These are phyloP conservation scores for Cotesia glomerata DNA, from an alignment of 1,140 invertebrate species.

Conservation along the genomic window DNA sequence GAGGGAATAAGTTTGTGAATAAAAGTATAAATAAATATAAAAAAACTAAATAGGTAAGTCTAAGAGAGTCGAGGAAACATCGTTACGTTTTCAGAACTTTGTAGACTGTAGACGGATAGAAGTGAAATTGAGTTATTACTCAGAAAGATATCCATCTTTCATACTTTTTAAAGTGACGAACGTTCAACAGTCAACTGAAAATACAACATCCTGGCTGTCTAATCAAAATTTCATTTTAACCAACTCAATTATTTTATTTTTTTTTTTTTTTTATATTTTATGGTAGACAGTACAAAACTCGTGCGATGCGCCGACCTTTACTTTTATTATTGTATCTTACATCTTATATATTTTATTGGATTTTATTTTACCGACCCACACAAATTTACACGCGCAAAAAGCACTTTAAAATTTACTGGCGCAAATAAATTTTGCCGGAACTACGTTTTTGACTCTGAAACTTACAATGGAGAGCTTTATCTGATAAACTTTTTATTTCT, in stretches of 20 bases:
- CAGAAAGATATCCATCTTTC: slow-evolving; percentile 11
- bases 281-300: too few relatives aligned
- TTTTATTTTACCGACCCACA: too few relatives aligned
- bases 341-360: too few relatives aligned
- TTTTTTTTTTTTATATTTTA: too few relatives aligned
- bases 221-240: neutral
- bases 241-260: too few relatives aligned
- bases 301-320: too few relatives aligned
- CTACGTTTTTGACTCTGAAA: too few relatives aligned
- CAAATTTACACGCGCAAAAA: too few relatives aligned
- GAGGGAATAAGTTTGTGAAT: neutral
- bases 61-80: slow-evolving; percentile 21
- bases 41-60: neutral
- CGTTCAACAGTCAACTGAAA: slow-evolving; percentile 33
- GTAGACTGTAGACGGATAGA: slow-evolving; percentile 14
- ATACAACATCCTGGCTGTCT: slow-evolving; percentile 22
- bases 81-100: slow-evolving; percentile 21
- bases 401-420: too few relatives aligned
- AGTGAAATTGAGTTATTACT: slow-evolving; percentile 27
- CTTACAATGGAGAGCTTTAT: neutral
- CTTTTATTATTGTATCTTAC: too few relatives aligned
- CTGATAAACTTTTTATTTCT: too few relatives aligned
- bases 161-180: slow-evolving; percentile 21
- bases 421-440: too few relatives aligned
- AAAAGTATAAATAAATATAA: neutral